These are phyloP conservation scores for Dryas iulia DNA, from an alignment of 1,140 invertebrate genomes.

Conservation along the genomic window DNA sequence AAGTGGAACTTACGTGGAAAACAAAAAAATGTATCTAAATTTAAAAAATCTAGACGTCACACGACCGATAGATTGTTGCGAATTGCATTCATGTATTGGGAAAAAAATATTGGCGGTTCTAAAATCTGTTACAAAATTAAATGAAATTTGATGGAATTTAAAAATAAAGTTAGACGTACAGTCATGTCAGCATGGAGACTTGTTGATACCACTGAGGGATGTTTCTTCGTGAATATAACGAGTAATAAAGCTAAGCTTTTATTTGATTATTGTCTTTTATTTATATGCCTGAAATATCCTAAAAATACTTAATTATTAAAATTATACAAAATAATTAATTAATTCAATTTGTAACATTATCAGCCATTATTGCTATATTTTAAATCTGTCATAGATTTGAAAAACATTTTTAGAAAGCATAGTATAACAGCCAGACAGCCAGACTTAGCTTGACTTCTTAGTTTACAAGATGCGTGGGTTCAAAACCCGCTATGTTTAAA, in stretches of 20 bases:
- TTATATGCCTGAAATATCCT: constrained; percentile 27
- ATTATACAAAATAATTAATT: no score
- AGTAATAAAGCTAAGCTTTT: constrained; percentile 82
- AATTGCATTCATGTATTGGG: constrained; percentile 56
- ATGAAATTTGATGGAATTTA: constrained; percentile 64
- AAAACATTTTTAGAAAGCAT: no score
- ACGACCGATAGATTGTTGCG: constrained; percentile 37
- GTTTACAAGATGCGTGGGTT: no score
- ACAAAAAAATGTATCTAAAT: constrained; percentile 61
- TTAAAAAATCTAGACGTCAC: constrained; percentile 35
- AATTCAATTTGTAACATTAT: no score
- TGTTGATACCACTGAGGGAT: constrained; percentile 79
- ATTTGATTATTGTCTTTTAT: constrained; percentile 76
- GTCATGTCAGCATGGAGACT: constrained; percentile 62
- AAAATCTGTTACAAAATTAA: constrained; percentile 65
- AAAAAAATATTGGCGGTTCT: constrained; percentile 63
- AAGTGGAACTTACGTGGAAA: constrained; percentile 59
- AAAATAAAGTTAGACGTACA: constrained; percentile 55
- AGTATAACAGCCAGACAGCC: no score
- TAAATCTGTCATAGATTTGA: no score
- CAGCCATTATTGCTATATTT: no score
- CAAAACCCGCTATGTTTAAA: no score
- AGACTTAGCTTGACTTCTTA: no score
- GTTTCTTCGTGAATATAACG: constrained; percentile 81
- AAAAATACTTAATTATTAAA: no score